Base-by-base conservation (phyloP, 2,888 invertebrate genomes). In the Melanostoma mellinum region DNA sequence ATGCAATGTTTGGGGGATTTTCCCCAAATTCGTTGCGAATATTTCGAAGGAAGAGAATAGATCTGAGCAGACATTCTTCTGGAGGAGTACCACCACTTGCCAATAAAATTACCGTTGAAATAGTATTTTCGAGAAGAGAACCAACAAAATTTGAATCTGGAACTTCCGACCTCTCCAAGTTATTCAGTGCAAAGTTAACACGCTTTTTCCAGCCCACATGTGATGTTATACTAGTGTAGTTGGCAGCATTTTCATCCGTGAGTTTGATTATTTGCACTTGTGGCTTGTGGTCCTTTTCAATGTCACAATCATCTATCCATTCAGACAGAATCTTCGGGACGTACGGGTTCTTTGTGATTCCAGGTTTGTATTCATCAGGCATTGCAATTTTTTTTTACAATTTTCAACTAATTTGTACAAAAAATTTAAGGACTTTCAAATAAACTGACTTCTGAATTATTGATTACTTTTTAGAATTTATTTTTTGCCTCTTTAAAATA, bases 201-300 rank as follows among this genome's bases (percentile, higher is more conserved):
- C 86, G 86, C 1, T 68, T 60, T 38, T 80, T 85, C 84, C 86
- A 86, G 4, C 86, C 86, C 0, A 86, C 86, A 6, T 46, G 58
- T 4, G 78, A 75, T 0, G 78, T 53, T 5, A 60, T 55, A 3
- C 60, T 67, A 10, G 58, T 35, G 8, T 77, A 86, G 6, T 61
- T 30, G 0, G 10, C 2, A 1, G 76, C 85, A 52, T 80, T 85
- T 40, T 73, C 63, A 10, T 81, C 60, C 1, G 65, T 68, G 6
- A 85, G 44, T n/a, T 63, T n/a, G 6, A 74, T 30, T 32, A 55
- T 72, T 55, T 30, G 50, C 0, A 9, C 1, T 9, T 6, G 8
- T 44, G 6, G 3, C n/a, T 20, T 4, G 9, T 4, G 6, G 6
- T 0, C 20, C 3, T 42, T 32, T 30, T 69, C 36, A 8, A 1